Evolutionary conservation across 2,797 vertebrate species (phyloP).

Genomic region (Manis javanica): DNA sequence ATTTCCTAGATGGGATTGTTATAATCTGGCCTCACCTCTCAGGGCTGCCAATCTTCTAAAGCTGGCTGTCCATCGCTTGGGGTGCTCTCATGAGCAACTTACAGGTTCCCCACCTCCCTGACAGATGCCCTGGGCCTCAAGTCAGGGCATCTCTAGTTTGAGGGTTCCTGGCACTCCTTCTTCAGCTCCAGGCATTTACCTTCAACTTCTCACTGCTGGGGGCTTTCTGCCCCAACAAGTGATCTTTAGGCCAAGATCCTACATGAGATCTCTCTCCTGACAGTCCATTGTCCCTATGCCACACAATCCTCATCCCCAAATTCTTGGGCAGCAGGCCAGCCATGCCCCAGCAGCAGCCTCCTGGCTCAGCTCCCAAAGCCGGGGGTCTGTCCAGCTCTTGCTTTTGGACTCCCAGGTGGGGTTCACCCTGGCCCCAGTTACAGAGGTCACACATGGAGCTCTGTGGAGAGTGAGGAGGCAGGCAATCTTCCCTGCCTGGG

Average conservation of each 20-base stretch:
- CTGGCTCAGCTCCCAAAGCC: not conserved
- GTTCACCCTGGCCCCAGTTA: not conserved
- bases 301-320: not conserved
- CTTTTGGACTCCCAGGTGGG: not conserved
- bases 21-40: not conserved
- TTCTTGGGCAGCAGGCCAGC: no score
- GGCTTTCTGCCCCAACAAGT: not conserved
- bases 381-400: rapidly evolving
- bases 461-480: not conserved
- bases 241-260: not conserved
- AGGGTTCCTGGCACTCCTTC: not conserved
- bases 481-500: not conserved
- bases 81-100: not conserved
- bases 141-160: not conserved
- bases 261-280: not conserved
- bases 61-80: not conserved
- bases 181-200: not conserved
- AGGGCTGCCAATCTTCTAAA: not conserved
- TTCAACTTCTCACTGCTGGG: not conserved
- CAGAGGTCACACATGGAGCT: not conserved
- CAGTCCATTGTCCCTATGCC: not conserved
- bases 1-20: not conserved
- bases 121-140: not conserved
- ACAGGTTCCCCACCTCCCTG: not conserved
- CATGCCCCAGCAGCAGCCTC: not conserved